These are phyloP conservation scores for Takifugu ocellatus DNA, from an alignment of 2,797 vertebrate species.

Conservation along the genomic window DNA sequence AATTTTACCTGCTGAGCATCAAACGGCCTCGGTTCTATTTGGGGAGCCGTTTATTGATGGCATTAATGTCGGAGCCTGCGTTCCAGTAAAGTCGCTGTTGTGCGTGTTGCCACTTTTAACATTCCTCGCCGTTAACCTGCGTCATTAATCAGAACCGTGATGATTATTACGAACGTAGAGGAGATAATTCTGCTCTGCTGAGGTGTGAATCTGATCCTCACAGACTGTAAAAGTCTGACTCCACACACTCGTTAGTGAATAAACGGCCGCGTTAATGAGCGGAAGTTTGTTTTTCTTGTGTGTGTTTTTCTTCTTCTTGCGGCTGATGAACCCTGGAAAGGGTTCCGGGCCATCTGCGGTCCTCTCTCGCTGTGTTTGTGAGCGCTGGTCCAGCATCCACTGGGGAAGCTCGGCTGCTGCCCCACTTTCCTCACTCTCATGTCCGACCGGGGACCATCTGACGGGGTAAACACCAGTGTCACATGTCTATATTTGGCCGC, in stretches of 20 bases:
- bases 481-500: conserved; percentile 77
- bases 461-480: conserved; percentile 76
- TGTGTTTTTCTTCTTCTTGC: conserved; percentile 32
- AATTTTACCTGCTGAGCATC: too few relatives aligned
- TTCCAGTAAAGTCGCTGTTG: too few relatives aligned
- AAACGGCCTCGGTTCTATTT: too few relatives aligned
- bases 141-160: too few relatives aligned
- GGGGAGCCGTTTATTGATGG: too few relatives aligned
- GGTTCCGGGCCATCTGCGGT: conserved; percentile 73
- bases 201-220: background rate
- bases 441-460: conserved; percentile 78
- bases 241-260: conserved; percentile 54
- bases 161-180: too few relatives aligned
- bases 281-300: conserved; percentile 56
- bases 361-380: conserved; percentile 38
- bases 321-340: conserved; percentile 72
- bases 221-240: too few relatives aligned
- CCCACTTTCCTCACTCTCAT: conserved; percentile 76
- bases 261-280: conserved; percentile 58
- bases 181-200: too few relatives aligned
- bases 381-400: conserved; percentile 64
- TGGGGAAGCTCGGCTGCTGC: conserved; percentile 73
- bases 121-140: too few relatives aligned
- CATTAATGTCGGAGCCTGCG: too few relatives aligned
- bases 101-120: too few relatives aligned